These are phyloP conservation scores for Rhipidura dahli DNA, from an alignment of 2,113 vertebrate species.

Conservation along the genomic window DNA sequence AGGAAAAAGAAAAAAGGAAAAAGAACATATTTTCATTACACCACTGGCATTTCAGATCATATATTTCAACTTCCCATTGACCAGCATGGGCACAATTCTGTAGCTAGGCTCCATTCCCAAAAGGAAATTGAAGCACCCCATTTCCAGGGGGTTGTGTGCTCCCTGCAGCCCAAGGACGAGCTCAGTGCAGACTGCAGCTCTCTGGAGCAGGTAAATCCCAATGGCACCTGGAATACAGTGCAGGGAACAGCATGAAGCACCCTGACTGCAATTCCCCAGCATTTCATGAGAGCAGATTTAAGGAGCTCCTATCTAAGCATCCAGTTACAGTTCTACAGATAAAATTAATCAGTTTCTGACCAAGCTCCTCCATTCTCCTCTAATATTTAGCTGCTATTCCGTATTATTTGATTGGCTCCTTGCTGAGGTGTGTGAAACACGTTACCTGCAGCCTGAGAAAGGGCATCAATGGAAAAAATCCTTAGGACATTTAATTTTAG, in stretches of 20 bases:
- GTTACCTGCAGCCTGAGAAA: neutral
- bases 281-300: neutral
- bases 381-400: neutral
- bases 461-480: neutral
- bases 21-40: neutral
- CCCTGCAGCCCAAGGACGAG: neutral
- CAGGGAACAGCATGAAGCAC: neutral
- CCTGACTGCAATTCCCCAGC: neutral
- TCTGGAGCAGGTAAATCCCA: neutral
- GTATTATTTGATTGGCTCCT: neutral
- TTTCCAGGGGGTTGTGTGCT: accelerated
- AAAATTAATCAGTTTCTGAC: neutral
- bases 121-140: neutral
- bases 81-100: neutral
- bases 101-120: neutral
- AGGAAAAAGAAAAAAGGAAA: neutral
- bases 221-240: neutral
- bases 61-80: neutral
- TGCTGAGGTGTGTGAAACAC: neutral
- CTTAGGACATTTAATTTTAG: neutral
- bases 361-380: neutral
- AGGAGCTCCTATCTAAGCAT: neutral
- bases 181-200: neutral
- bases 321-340: neutral
- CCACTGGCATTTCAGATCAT: neutral